Conservation (phyloP, 1,140 invertebrate species). For the Achatina immaculata region DNA sequence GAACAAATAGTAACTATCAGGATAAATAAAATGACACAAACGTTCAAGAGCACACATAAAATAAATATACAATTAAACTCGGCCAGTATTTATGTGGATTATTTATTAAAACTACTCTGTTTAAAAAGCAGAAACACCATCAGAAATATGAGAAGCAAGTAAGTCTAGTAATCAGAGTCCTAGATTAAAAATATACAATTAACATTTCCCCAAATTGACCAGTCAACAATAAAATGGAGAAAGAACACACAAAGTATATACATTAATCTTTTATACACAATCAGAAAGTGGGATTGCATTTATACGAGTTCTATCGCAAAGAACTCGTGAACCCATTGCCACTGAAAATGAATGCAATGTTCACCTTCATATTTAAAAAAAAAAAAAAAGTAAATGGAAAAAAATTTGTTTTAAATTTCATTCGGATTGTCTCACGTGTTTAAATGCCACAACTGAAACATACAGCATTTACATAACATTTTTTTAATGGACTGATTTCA, state of each 20-base stretch:
- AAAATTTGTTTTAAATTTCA: not conserved
- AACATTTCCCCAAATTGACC: not conserved
- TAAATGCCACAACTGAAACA: not conserved
- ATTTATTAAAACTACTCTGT: slow-evolving; percentile 15
- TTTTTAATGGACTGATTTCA: too few relatives aligned
- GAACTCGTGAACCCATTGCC: not conserved
- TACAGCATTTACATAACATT: too few relatives aligned
- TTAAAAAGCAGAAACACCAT: slow-evolving; percentile 14
- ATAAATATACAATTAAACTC: too few relatives aligned
- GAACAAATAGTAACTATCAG: too few relatives aligned
- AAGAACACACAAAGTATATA: not conserved
- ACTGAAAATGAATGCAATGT: not conserved
- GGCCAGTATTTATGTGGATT: not conserved
- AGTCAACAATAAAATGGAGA: not conserved
- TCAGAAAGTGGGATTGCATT: not conserved
- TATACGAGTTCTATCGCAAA: not conserved
- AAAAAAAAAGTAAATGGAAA: too few relatives aligned
- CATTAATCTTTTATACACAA: not conserved
- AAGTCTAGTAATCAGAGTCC: not conserved
- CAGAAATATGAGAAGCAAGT: not conserved
- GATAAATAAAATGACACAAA: too few relatives aligned
- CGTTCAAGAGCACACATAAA: too few relatives aligned
- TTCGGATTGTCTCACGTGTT: not conserved
- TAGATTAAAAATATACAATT: not conserved
- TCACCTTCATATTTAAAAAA: too few relatives aligned